Conservation (phyloP, 2,797 vertebrate genomes). For the Chromobotia macracanthus region DNA sequence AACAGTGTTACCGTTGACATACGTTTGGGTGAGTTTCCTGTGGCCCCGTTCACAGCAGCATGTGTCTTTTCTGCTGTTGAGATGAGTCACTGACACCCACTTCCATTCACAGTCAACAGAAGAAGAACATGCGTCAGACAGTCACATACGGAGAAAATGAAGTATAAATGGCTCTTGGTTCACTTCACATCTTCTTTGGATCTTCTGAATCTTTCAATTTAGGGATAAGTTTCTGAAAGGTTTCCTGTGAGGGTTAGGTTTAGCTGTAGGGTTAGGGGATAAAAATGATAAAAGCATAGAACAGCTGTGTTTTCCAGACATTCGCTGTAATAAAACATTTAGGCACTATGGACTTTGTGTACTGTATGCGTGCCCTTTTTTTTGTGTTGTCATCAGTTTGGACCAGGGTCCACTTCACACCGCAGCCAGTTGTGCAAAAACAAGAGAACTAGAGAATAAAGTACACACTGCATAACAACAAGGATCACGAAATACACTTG, state of each 20-base stretch:
- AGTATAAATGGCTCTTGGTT: neutral
- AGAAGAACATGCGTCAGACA: neutral
- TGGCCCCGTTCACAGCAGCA: neutral
- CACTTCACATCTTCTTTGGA: neutral
- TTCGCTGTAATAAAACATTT: no score
- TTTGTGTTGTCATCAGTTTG: neutral
- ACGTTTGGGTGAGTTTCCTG: neutral
- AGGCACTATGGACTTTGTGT: no score
- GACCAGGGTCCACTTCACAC: constrained; percentile 13
- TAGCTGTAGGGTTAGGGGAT: neutral
- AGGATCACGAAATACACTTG: neutral
- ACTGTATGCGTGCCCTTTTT: no score
- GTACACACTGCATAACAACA: neutral
- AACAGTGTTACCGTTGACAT: neutral
- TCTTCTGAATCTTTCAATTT: neutral
- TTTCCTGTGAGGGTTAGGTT: neutral
- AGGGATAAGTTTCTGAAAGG: neutral
- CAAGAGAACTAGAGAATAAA: neutral
- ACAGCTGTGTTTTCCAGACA: no score
- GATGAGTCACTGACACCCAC: neutral
- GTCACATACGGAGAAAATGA: neutral
- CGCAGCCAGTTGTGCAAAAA: neutral
- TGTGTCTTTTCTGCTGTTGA: neutral
- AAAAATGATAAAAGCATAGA: neutral
- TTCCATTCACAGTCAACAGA: neutral